phyloP scores from a whole-genome alignment of 2,888 invertebrate species.

The Acrobasis consociella region DNA sequence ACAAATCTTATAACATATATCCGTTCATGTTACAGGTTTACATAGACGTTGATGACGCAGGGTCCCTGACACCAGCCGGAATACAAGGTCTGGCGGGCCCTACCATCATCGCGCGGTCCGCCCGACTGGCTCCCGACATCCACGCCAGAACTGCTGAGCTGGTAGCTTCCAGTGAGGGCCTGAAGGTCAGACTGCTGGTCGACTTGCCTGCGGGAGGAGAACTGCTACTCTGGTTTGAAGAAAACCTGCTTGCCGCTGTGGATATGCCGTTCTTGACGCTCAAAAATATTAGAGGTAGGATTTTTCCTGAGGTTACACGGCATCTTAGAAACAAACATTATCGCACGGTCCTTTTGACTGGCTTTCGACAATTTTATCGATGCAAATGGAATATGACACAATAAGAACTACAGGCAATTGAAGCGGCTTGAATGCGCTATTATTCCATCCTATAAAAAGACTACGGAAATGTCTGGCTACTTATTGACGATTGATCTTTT shows the following conservation, averaged over 20 bases:
- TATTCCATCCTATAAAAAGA: no score
- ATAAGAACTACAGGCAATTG: no score
- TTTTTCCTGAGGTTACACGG: no score
- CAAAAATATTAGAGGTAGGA: conserved; percentile 89
- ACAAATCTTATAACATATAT: not conserved
- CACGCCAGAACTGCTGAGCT: conserved; percentile 35
- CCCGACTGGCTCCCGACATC: conserved; percentile 33
- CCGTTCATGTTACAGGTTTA: conserved; percentile 5
- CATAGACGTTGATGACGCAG: conserved; percentile 36
- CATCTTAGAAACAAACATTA: no score
- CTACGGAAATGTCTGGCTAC: no score
- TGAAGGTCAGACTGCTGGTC: conserved; percentile 59
- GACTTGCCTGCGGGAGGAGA: conserved; percentile 85
- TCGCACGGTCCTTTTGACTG: no score
- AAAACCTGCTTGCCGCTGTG: conserved; percentile 83
- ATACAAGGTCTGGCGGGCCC: conserved; percentile 25
- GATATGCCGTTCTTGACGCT: conserved; percentile 89
- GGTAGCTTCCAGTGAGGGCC: conserved; percentile 25
- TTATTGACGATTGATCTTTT: no score
- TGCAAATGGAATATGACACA: no score
- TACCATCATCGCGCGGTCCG: conserved; percentile 31
- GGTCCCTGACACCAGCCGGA: conserved; percentile 13
- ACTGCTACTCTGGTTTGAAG: conserved; percentile 92
- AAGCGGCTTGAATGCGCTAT: no score
- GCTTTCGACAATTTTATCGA: no score